Evolutionary conservation across 2,113 vertebrate species (phyloP).

Genomic region (Salvelinus alpinus): DNA sequence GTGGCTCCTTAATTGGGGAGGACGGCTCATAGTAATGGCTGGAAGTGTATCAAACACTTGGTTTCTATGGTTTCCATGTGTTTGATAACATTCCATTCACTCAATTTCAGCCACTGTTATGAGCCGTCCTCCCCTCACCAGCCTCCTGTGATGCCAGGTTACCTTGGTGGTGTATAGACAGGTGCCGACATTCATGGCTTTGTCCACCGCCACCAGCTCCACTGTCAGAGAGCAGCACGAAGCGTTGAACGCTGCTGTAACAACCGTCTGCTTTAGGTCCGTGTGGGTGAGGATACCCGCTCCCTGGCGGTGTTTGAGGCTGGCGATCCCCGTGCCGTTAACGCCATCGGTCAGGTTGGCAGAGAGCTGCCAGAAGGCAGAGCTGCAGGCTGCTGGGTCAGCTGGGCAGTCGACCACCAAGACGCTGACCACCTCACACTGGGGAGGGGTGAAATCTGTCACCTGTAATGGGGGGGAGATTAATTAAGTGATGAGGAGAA

Average conservation of each 20-base stretch:
- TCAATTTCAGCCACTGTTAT: no score
- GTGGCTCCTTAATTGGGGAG: no score
- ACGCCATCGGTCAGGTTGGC: conserved; percentile 63
- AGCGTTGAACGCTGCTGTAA: conserved; percentile 52
- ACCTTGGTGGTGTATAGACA: no score
- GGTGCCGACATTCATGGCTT: conserved; percentile 67
- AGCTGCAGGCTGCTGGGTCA: conserved; percentile 44
- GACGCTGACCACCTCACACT: conserved; percentile 48
- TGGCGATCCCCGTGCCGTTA: conserved; percentile 61
- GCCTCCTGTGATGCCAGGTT: no score
- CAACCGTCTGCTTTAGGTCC: not conserved
- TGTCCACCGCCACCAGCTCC: conserved; percentile 62
- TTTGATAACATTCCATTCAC: no score
- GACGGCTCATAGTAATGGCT: no score
- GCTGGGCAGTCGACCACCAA: conserved; percentile 42
- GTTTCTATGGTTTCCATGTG: no score
- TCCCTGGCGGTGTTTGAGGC: conserved; percentile 50
- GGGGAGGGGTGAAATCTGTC: conserved; percentile 65
- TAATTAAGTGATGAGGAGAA: not conserved
- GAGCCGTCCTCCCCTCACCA: no score
- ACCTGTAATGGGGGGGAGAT: conserved; percentile 48
- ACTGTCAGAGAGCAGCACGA: conserved; percentile 70
- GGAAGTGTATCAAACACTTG: no score
- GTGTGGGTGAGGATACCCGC: conserved; percentile 32
- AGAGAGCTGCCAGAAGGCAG: conserved; percentile 54